A percentile compares a stretch with the other conserved stretches of the same genome.
These are phyloP conservation scores for Catamblyrhynchus diadema DNA, from an alignment of 2,797 vertebrate genomes.

Conservation along the genomic window DNA sequence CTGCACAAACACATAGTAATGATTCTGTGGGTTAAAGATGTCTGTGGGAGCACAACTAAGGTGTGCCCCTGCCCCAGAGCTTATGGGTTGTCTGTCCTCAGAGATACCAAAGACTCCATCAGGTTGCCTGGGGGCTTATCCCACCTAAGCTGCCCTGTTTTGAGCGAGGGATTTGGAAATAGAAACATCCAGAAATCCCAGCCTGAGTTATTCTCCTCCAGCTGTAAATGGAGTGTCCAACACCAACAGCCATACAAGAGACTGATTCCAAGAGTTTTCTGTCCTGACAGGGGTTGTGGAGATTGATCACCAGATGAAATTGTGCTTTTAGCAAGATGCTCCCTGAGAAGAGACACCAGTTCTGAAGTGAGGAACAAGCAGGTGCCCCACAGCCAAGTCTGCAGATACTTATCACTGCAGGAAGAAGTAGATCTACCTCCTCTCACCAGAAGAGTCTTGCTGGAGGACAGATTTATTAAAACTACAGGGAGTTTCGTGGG, in stretches of 20 bases:
- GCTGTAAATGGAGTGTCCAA: neutral
- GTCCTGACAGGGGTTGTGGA: neutral
- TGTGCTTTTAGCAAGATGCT: neutral
- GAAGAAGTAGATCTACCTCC: neutral
- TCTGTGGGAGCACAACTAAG: neutral
- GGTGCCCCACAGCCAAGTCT: neutral
- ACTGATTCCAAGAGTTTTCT: neutral
- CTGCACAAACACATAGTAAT: neutral
- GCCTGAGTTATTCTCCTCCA: neutral
- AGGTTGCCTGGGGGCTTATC: neutral
- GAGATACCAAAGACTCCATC: neutral
- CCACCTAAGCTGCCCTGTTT: neutral
- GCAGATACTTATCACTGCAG: neutral
- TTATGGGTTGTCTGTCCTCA: too few relatives aligned
- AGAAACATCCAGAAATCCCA: neutral
- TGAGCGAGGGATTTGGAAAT: neutral
- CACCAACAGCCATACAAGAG: neutral
- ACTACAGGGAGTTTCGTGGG: conserved; percentile 14
- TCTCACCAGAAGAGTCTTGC: neutral
- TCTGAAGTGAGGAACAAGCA: neutral
- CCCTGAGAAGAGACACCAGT: neutral
- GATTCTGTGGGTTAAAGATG: neutral
- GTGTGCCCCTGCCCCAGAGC: neutral
- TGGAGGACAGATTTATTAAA: conserved; percentile 19
- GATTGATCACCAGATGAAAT: neutral